A percentile compares a stretch with the other conserved stretches of the same genome.
These are phyloP conservation scores for Sarcophaga caerulescens DNA, from an alignment of 2,888 invertebrate species.

Conservation along the genomic window DNA sequence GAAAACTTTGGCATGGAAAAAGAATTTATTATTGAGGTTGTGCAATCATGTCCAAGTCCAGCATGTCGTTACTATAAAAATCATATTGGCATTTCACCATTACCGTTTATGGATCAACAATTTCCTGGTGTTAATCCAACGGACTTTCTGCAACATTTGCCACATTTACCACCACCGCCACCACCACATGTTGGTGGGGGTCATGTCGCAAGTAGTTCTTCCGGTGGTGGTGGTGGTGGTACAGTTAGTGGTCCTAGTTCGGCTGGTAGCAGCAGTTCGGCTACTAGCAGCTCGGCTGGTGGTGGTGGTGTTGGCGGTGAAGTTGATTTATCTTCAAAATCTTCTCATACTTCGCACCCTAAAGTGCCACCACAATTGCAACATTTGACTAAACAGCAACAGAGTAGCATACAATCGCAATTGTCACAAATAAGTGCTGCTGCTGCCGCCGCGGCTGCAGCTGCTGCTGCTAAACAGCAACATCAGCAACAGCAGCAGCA, in stretches of 20 bases:
- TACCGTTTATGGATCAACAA: conserved; percentile 80
- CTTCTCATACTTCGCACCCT: conserved; percentile 70
- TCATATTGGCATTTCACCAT: conserved; percentile 85
- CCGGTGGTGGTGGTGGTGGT: conserved; percentile 66
- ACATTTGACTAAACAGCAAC: conserved; percentile 79
- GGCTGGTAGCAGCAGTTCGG: conserved; percentile 69
- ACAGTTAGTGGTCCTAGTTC: conserved; percentile 62
- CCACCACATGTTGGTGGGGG: conserved; percentile 76
- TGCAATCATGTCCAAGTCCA: conserved; percentile 93
- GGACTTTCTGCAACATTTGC: conserved; percentile 87
- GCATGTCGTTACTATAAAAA: conserved; percentile 94
- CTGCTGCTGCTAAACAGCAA: conserved; percentile 76
- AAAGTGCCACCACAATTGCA: conserved; percentile 76
- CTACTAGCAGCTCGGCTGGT: conserved; percentile 66
- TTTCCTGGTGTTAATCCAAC: conserved; percentile 82
- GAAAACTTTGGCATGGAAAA: conserved; percentile 88
- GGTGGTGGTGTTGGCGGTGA: conserved; percentile 73
- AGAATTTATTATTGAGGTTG: conserved; percentile 93
- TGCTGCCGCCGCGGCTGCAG: conserved; percentile 72
- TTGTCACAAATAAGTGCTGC: conserved; percentile 76
- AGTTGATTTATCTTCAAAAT: conserved; percentile 77
- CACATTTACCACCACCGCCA: conserved; percentile 76
- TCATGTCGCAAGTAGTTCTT: conserved; percentile 64
- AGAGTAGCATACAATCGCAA: conserved; percentile 78
- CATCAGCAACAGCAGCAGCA: conserved; percentile 74